Base-by-base conservation (phyloP, 2,888 invertebrate species). In the Diplazon laetatorius region DNA sequence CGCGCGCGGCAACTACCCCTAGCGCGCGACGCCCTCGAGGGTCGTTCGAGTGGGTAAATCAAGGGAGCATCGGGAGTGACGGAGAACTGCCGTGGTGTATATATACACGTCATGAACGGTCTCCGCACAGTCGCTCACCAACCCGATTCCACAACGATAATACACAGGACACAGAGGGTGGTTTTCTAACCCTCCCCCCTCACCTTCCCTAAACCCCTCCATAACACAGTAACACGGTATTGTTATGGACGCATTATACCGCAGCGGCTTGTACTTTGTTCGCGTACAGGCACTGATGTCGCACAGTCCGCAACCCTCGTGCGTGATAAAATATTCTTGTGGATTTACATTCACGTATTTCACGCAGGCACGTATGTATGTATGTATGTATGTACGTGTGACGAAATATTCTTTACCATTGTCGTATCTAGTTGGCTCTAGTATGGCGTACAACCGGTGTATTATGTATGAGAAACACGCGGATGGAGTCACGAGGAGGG, bases 11-110 rank as follows among this genome's bases (percentile, higher is more conserved):
- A 63, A 63, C 66, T 50, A 48, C 37, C 75, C 78, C 76, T 76
- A n/a, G n/a, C 73, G 73, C 79, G 81, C 76, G 76, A 80, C 78
- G 75, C 82, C 81, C 85, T 83, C 82, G 76, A 84, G 84, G 83
- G 82, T 80, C 80, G 78, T 80, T 84, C 79, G 78, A 83, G 84
- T 81, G 84, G n/a, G 82, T 81, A 82, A 80, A 77, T 76, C 78
- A 81, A 83, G 81, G 83, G 81, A 78, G 82, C 82, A 83, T 74
- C 82, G 18, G 71, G 50, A 55, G 59, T 74, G 74, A 75, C 65
- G 55, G 71, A 57, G 78, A 55, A 59, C 59, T 50, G 39, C 30
- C 73, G 14, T 50, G 73, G 60, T 50, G 69, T 46, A 50, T 60
- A 16, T 8, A 48, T 10, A 50, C 48, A 68, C 62, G 46, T 22